These are phyloP conservation scores for Caranx melampygus DNA, from an alignment of 2,113 vertebrate species.

Conservation along the genomic window DNA sequence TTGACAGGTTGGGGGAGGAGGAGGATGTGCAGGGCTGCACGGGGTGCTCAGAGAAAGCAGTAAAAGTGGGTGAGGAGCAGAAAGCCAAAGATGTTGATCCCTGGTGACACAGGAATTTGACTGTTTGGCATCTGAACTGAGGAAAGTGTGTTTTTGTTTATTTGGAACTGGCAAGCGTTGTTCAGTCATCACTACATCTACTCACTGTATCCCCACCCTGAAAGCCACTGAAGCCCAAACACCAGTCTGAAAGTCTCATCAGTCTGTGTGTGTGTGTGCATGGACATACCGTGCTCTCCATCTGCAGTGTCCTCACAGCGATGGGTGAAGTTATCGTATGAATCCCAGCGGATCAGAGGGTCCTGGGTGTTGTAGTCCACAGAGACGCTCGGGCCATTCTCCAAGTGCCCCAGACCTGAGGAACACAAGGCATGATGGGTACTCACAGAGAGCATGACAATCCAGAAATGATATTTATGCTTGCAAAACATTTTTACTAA, in stretches of 20 bases:
- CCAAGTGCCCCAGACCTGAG: conserved; percentile 92
- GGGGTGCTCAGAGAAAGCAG: background rate
- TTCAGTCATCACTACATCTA: too few relatives aligned
- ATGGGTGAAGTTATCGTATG: conserved; percentile 91
- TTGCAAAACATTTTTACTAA: background rate
- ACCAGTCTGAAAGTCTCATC: background rate
- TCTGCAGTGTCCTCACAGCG: conserved; percentile 86
- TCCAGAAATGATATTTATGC: background rate
- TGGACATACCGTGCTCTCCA: conserved; percentile 73
- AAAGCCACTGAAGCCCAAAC: background rate
- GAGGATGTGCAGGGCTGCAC: background rate
- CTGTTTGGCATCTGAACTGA: background rate
- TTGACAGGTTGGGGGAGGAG: conserved; percentile 60
- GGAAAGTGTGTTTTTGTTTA: background rate
- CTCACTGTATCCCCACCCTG: too few relatives aligned
- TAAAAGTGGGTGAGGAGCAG: background rate
- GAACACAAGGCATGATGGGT: conserved; percentile 22
- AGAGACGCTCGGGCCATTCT: conserved; percentile 93
- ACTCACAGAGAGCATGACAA: background rate
- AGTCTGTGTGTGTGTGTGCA: conserved; percentile 2
- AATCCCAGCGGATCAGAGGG: conserved; percentile 96
- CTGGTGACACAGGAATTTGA: too few relatives aligned
- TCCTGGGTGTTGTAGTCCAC: conserved; percentile 97
- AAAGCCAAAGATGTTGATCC: background rate
- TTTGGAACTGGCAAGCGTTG: too few relatives aligned